Evolutionary conservation across 1,140 invertebrate species (phyloP).

Genomic region (Ridgeia piscesae): DNA sequence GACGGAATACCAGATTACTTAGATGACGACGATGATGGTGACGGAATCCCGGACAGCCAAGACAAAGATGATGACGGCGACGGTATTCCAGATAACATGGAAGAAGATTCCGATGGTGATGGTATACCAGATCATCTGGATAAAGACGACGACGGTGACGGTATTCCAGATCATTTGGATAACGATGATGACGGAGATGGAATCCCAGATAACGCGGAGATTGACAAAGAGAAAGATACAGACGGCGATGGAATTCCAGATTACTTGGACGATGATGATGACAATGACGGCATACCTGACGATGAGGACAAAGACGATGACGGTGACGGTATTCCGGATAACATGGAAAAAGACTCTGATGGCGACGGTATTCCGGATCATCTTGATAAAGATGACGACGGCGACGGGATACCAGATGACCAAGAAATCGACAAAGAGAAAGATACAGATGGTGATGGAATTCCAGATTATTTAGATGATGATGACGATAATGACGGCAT

Average conservation of each 20-base stretch:
- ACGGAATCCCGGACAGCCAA: constrained; percentile 33
- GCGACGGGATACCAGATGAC: constrained; percentile 32
- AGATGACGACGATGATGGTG: constrained; percentile 39
- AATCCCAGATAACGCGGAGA: constrained; percentile 23
- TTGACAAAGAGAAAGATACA: constrained; percentile 27
- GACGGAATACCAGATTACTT: constrained; percentile 40
- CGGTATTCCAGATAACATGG: constrained; percentile 45
- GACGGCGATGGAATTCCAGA: constrained; percentile 31
- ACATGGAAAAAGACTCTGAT: constrained; percentile 21
- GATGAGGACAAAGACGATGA: constrained; percentile 23
- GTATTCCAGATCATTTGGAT: constrained; percentile 52
- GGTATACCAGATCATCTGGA: constrained; percentile 32
- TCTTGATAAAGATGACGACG: constrained; percentile 36
- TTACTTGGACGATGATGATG: constrained; percentile 30
- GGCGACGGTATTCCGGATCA: constrained; percentile 18
- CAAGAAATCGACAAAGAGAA: constrained; percentile 38
- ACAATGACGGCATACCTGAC: constrained; percentile 38
- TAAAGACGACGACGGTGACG: constrained; percentile 46
- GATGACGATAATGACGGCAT: constrained; percentile 35
- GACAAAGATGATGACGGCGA: constrained; percentile 41
- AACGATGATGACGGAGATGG: constrained; percentile 46
- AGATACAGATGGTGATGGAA: constrained; percentile 48
- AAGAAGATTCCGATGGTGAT: constrained; percentile 25
- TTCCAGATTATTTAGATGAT: constrained; percentile 47
- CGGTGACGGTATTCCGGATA: constrained; percentile 24